Evolutionary conservation across 1,140 invertebrate species (phyloP).

Genomic region (Trichonephila clavata): DNA sequence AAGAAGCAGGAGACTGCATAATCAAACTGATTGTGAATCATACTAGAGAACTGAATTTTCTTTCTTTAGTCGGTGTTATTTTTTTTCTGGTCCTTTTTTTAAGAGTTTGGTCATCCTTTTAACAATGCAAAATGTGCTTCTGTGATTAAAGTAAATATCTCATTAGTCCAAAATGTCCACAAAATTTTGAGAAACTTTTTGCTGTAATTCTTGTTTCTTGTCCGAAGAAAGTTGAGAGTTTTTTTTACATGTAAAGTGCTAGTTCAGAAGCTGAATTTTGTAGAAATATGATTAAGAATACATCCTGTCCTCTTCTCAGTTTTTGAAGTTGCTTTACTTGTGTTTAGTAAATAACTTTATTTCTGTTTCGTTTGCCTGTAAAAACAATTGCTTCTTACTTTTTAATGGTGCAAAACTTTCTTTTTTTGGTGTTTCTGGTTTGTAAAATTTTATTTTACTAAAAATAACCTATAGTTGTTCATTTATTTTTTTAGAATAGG

Average conservation of each 20-base stretch:
- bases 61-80: neutral
- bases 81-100: neutral
- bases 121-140: neutral
- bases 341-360: neutral
- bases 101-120: neutral
- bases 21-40: constrained; percentile 33
- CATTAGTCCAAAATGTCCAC: neutral
- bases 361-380: neutral
- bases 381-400: neutral
- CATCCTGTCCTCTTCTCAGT: neutral
- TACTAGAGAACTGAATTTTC: too few species aligned
- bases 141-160: neutral
- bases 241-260: neutral
- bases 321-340: neutral
- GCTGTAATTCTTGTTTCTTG: neutral
- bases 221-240: neutral
- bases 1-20: neutral
- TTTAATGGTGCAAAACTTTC: neutral
- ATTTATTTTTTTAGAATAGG: too few species aligned
- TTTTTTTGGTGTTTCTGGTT: neutral
- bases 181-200: neutral
- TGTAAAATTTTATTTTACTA: neutral
- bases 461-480: neutral
- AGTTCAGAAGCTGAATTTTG: neutral
- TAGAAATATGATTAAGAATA: neutral